Conservation (phyloP, 2,797 vertebrate species). For the Ctenosaura bakeri region DNA sequence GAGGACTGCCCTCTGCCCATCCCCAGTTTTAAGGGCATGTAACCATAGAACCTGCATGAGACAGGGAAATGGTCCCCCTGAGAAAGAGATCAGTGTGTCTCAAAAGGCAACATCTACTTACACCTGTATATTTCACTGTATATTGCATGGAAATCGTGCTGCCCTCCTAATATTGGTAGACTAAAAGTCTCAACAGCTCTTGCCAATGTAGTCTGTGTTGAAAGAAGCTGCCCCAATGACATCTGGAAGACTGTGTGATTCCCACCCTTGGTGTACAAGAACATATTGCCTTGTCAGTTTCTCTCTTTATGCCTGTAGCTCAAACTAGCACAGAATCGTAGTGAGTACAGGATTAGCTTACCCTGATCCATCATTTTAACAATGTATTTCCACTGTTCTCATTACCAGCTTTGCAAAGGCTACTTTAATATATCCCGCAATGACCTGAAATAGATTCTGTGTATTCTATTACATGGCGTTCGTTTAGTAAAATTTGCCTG, state of each 20-base stretch:
- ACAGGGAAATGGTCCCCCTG: neutral
- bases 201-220: no score
- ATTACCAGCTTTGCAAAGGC: constrained; percentile 29
- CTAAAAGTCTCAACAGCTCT: no score
- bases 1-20: no score
- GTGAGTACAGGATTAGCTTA: neutral
- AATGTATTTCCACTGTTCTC: neutral
- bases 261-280: neutral
- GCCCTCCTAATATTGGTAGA: no score
- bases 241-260: no score
- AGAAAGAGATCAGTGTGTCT: neutral
- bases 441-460: neutral
- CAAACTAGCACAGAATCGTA: constrained; percentile 7
- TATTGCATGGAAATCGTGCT: no score
- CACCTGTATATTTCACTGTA: neutral
- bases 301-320: neutral
- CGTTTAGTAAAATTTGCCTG: neutral
- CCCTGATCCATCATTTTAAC: constrained; percentile 7
- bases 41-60: constrained; percentile 1
- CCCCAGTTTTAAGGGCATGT: neutral
- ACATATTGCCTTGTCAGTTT: neutral
- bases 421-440: constrained; percentile 20
- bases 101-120: neutral
- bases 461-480: neutral
- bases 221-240: no score